A percentile compares a stretch with the other conserved stretches of the same genome.
Evolutionary conservation across 2,797 vertebrate genomes (phyloP).

Genomic region (Phalloptychus januarius): DNA sequence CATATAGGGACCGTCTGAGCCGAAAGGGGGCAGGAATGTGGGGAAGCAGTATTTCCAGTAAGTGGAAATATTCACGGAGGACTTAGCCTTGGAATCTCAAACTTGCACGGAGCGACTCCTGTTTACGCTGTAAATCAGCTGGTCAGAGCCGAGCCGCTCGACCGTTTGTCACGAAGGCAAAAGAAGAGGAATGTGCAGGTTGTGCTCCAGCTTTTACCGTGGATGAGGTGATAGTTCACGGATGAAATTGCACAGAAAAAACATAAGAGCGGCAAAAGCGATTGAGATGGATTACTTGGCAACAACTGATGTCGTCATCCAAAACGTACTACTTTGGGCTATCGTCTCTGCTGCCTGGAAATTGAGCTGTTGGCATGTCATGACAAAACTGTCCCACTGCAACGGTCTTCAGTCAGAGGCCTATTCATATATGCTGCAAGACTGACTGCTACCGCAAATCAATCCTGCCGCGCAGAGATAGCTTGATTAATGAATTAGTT

Average conservation of each 20-base stretch:
- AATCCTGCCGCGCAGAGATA: not conserved
- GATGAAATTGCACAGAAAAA: not conserved
- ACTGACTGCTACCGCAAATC: not conserved
- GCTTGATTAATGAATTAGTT: not conserved
- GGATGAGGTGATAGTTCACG: conserved; percentile 20
- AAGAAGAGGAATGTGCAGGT: conserved; percentile 27
- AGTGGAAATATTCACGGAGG: conserved; percentile 76
- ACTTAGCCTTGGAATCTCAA: conserved; percentile 80
- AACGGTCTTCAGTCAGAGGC: not conserved
- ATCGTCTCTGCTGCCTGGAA: not conserved
- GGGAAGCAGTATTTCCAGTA: conserved; percentile 64
- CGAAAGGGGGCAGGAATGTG: conserved; percentile 75
- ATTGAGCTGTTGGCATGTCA: not conserved
- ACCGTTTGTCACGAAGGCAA: conserved; percentile 23
- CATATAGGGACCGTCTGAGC: conserved; percentile 83
- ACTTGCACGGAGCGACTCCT: conserved; percentile 63
- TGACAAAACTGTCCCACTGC: not conserved
- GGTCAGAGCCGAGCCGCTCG: conserved; percentile 33
- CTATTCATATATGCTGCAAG: not conserved
- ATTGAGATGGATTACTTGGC: not conserved
- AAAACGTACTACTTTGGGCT: not conserved
- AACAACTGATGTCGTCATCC: not conserved
- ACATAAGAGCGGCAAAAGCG: not conserved
- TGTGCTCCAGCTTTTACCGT: not conserved
- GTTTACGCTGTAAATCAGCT: conserved; percentile 74